Evolutionary conservation across 2,113 vertebrate genomes (phyloP).

Genomic region (Gymnogyps californianus): DNA sequence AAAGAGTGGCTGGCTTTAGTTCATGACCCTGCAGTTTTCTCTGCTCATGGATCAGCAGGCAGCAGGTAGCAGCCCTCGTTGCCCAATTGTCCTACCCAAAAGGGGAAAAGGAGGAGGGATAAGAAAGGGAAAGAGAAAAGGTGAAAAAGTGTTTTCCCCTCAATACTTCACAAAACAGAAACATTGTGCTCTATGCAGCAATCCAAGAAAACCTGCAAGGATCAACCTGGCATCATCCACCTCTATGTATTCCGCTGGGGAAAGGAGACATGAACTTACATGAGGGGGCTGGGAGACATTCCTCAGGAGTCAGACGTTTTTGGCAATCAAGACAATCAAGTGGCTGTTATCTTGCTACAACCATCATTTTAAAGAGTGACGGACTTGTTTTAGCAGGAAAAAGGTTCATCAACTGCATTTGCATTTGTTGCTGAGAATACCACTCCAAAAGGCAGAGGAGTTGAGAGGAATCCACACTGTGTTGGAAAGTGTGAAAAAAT

Average conservation of each 20-base stretch:
- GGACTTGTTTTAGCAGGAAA: background rate
- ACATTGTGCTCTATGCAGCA: background rate
- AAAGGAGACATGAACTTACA: background rate
- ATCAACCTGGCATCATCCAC: background rate
- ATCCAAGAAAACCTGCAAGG: background rate
- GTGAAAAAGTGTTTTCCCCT: background rate
- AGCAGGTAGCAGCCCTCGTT: accelerated
- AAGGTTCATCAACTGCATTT: background rate
- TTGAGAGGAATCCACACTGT: background rate
- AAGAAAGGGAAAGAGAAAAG: background rate
- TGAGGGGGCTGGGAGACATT: background rate
- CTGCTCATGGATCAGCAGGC: background rate
- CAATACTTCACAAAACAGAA: background rate
- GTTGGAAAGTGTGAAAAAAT: background rate
- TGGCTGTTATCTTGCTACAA: background rate
- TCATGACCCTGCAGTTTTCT: background rate
- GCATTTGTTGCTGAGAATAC: background rate
- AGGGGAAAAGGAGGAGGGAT: background rate
- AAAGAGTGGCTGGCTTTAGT: background rate
- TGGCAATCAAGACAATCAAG: background rate
- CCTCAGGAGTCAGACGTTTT: background rate
- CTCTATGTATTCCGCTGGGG: background rate
- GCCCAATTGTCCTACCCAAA: background rate
- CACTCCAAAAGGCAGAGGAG: background rate
- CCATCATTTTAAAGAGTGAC: background rate